Base-by-base conservation (phyloP, 2,888 invertebrate genomes). In the Galeopsomyia nigrocyanea region DNA sequence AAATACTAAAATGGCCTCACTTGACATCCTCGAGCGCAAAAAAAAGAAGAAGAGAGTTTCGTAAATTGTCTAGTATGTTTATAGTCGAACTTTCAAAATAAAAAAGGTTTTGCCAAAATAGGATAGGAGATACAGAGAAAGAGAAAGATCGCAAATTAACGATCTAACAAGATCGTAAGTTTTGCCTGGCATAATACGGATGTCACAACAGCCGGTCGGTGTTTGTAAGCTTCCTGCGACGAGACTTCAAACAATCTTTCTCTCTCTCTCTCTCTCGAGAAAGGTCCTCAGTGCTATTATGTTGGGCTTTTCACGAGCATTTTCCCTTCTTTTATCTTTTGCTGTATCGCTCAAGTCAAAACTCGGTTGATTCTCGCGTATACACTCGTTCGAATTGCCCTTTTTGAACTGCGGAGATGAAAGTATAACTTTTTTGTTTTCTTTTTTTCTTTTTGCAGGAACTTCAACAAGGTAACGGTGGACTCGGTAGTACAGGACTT, bases 161-260 rank as follows among this genome's bases (percentile, higher is more conserved):
- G 82, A 81, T 84, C 82, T 76, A 77, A 77, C 77, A 78, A 80
- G 84, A 84, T 79, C 83, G 83, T 85, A 84, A 84, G 83, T 86
- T 85, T 85, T 79, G 80, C 79, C 74, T 77, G 79, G 85, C 80
- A 86, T 86, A 86, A 85, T 86, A 83, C 75, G 82, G 81, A 82
- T 86, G 86, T 86, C 86, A 86, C 85, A 86, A 86, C 86, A 86
- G 80, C 75, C 78, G 79, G 81, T 78, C 82, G 79, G 83, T 86
- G 85, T 86, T 86, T 86, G 83, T 86, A 86, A 86, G 86, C 86
- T 84, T 80, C 82, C 80, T 80, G 81, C 81, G 86, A 86, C 82
- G 84, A 82, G 81, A 86, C 86, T 86, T 86, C 86, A 86, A 86
- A 86, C 86, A 86, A 26, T 26, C 26, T 85, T 80, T 81, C 67